Evolutionary conservation across 1,140 invertebrate genomes (phyloP).

Genomic region (Stegodyphus mimosarum): DNA sequence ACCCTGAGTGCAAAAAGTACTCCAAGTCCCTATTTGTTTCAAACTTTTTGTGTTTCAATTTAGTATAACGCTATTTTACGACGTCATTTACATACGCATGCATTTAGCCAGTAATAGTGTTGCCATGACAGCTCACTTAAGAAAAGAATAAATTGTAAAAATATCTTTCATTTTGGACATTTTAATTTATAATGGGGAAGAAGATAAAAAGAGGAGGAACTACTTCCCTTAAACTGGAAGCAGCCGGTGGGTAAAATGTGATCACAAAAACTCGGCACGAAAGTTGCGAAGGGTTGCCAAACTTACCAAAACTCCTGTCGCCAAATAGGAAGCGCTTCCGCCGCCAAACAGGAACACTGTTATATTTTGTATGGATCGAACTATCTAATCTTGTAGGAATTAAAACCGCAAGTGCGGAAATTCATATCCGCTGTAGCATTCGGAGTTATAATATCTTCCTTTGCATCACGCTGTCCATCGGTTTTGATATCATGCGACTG

Average conservation of each 20-base stretch:
- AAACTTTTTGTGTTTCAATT: too few relatives aligned
- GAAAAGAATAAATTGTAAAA: too few relatives aligned
- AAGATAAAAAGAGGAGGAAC: background rate
- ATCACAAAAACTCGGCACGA: conserved; percentile 29
- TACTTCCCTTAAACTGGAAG: background rate
- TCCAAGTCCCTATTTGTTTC: too few relatives aligned
- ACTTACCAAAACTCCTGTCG: conserved; percentile 23
- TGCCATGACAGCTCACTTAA: too few relatives aligned
- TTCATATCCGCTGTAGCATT: conserved; percentile 11
- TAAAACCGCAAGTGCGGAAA: background rate
- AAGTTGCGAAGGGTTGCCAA: conserved; percentile 37
- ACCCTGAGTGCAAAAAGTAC: too few relatives aligned
- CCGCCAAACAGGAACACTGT: background rate
- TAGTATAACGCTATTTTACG: too few relatives aligned
- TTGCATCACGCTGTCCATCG: too few relatives aligned
- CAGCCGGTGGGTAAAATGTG: conserved; percentile 1
- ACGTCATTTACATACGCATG: too few relatives aligned
- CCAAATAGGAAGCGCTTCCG: background rate
- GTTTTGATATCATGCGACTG: too few relatives aligned
- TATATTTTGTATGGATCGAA: background rate
- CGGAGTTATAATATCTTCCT: too few relatives aligned
- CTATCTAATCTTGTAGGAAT: background rate
- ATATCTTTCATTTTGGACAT: background rate
- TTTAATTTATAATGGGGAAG: background rate
- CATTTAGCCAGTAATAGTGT: too few relatives aligned